Conservation (phyloP, 2,113 vertebrate genomes). For the Pseudopipra pipra region DNA sequence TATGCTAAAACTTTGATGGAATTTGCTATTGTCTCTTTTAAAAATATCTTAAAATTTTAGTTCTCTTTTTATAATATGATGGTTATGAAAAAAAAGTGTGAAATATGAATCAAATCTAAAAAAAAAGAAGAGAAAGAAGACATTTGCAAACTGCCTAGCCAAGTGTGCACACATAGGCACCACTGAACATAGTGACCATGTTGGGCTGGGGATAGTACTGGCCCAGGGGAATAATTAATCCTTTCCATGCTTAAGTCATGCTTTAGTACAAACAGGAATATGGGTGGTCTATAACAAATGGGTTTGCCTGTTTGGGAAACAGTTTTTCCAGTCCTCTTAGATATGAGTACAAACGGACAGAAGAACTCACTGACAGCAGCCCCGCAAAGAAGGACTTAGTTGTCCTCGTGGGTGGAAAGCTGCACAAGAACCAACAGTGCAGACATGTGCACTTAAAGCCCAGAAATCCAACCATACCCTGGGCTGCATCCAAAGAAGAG, state of each 20-base stretch:
- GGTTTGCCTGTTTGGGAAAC: neutral
- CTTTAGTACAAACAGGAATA: conserved; percentile 21
- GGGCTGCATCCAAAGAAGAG: neutral
- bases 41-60: neutral
- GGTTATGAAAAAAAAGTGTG: neutral
- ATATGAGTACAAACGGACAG: neutral
- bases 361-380: neutral
- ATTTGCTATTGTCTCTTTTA: neutral
- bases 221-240: neutral
- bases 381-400: neutral
- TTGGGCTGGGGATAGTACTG: fast-evolving
- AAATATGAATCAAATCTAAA: neutral
- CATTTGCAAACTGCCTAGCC: neutral
- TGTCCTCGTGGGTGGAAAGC: no score
- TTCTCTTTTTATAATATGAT: neutral
- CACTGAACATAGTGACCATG: no score
- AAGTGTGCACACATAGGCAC: neutral
- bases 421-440: neutral
- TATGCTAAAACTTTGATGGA: conserved; percentile 40
- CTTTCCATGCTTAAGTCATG: neutral
- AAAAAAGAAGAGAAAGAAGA: neutral
- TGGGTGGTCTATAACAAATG: conserved; percentile 37
- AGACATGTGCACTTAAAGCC: neutral
- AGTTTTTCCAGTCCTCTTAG: neutral
- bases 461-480: neutral